Conservation (phyloP, 2,888 invertebrate species). For the Papilio gigon region DNA sequence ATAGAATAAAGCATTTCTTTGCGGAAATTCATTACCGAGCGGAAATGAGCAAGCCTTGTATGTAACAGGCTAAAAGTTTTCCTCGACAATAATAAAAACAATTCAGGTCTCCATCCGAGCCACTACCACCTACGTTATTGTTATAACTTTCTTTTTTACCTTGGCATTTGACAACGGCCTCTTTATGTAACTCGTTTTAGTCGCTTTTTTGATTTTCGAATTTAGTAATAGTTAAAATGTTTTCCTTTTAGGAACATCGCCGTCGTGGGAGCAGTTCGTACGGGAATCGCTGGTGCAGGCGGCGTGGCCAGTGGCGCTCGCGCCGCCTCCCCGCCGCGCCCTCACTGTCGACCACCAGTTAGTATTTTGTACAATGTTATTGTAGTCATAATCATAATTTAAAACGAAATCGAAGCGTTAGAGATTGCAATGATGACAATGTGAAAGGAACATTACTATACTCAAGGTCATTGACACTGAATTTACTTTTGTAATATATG, state of each 20-base stretch:
- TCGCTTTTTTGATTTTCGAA: background rate
- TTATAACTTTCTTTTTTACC: background rate
- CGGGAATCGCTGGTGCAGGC: conserved; percentile 83
- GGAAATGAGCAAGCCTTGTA: conserved; percentile 21
- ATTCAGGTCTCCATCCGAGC: no score
- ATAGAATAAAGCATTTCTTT: conserved; percentile 1
- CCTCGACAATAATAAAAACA: conserved; percentile 43
- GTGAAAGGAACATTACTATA: no score
- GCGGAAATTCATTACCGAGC: conserved; percentile 19
- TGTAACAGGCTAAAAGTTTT: conserved; percentile 33
- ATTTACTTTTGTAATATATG: no score
- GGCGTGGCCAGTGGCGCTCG: conserved; percentile 84
- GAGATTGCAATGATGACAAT: background rate
- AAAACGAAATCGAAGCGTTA: background rate
- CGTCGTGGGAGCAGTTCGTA: conserved; percentile 83
- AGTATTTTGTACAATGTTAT: conserved; percentile 51
- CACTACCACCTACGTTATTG: background rate
- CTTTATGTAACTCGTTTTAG: background rate
- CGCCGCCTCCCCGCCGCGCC: conserved; percentile 73
- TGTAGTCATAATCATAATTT: background rate
- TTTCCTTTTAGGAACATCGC: conserved; percentile 67
- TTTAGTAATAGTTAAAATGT: conserved; percentile 1
- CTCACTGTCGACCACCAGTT: conserved; percentile 77
- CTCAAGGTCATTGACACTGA: no score
- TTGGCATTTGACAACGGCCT: background rate